Base-by-base conservation (phyloP, 2,888 invertebrate genomes). In the Spodoptera exigua region DNA sequence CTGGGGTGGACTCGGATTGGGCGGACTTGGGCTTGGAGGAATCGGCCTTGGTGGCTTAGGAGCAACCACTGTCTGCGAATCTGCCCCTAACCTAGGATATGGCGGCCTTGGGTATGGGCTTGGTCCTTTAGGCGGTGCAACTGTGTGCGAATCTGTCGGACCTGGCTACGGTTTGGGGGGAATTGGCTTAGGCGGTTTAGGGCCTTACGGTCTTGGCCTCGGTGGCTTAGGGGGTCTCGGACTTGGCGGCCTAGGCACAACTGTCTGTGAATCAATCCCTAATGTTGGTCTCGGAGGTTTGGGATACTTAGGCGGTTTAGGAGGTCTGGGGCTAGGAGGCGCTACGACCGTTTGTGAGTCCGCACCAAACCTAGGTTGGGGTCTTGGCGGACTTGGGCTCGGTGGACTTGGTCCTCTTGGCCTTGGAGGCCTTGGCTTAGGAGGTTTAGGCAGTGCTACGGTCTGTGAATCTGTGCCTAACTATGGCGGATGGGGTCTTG, bases 131-230 rank as follows among this genome's bases (percentile, higher is more conserved):
- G 56, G 55, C 5, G 1, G 39, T 1, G 12, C 62, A 0, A 64
- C 71, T 0, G 52, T 72, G 2, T 71, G 63, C 11, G 72, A 72
- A 27, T 48, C 57, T 2, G 1, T 60, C n/a, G n/a, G n/a, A 0
- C 72, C 77, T 5, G 52, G 10, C 10, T 37, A 51, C 17, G 63
- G 66, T 14, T 3, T 9, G 10, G 47, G 56, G 18, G 34, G 61
- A 12, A 3, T 46, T 4, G 54, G 54, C 12, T 41, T 67, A 1
- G 47, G 39, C 2, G 39, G 49, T 7, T 16, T 54, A 1, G 63
- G 64, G 5, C 0, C 14, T 14, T 36, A 13, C 9, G 27, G 27
- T 9, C 27, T 27, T 0, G 63, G 62, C 1, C 1, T 47, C 0
- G 55, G 47, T 2, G 59, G 44, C 0, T 5, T 45, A 1, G 53